Percentiles rank a stretch among this genome's conserved stretches.
Evolutionary conservation across 92 coral and sea anemone genomes (phyloP).

Genomic region (Epizoanthus ramosus): DNA sequence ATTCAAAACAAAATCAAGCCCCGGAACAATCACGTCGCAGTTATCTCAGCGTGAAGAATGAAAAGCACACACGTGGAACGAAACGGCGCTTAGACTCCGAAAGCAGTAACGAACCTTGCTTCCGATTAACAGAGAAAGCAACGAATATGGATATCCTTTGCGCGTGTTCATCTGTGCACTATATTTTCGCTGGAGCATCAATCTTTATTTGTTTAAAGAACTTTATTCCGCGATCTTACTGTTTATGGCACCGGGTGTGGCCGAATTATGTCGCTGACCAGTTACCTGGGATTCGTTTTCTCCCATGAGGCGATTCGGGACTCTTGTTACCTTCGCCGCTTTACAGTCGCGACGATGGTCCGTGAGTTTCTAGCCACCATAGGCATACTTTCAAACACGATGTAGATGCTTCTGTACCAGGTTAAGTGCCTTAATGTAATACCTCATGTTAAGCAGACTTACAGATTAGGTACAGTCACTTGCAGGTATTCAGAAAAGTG

Average conservation of each 20-base stretch:
- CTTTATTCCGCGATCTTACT: background rate
- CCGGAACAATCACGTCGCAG: background rate
- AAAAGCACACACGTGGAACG: constrained; percentile 39
- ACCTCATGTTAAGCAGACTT: too few relatives aligned
- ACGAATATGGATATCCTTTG: background rate
- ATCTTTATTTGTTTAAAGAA: background rate
- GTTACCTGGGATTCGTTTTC: background rate
- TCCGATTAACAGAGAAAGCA: background rate
- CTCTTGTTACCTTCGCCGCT: constrained; percentile 1
- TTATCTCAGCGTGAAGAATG: background rate
- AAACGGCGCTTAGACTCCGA: background rate
- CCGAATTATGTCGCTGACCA: background rate
- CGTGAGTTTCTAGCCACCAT: constrained; percentile 10
- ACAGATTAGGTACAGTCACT: too few relatives aligned
- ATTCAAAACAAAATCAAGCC: background rate
- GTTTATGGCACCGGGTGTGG: constrained; percentile 23
- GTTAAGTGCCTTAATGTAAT: too few relatives aligned
- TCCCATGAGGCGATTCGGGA: constrained; percentile 42
- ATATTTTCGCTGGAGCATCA: background rate
- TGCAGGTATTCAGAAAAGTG: too few relatives aligned
- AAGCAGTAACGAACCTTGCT: background rate
- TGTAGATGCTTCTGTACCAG: too few relatives aligned
- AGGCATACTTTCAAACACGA: background rate
- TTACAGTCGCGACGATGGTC: background rate
- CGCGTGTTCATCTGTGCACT: background rate